Evolutionary conservation across 2,888 invertebrate species (phyloP), one percentile per base, ranked within the genome.

Genomic region (Drosophila falleni): DNA sequence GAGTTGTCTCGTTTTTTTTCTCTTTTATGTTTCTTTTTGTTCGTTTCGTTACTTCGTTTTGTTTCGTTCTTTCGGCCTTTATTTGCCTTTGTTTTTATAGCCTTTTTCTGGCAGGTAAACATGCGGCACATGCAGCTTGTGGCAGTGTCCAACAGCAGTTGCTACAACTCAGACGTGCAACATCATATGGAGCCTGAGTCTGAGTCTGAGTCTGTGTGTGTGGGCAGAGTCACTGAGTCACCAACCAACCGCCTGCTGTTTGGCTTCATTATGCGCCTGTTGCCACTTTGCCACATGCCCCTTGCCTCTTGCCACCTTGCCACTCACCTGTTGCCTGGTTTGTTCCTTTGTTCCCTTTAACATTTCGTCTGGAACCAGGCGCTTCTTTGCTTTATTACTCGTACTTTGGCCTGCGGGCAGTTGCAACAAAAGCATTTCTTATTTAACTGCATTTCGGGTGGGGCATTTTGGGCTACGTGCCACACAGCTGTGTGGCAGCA

Each of bases 61-160:
- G 58, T 39, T 54, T 19, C 19, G 31, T 62, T 67, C 63, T 74
- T 53, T 76, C 61, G 66, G 70, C 67, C 74, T 81, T 80, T 84
- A 79, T 87, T 87, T 85, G 78, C 62, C 78, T 82, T 90, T 85
- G 89, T 83, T 88, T 89, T 81, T 87, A 85, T 78, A 58, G 81
- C 83, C 83, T 78, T 80, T 79, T 89, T 72, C 87, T 70, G 89
- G 68, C 83, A 89, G 89, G 87, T 81, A 89, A 84, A 87, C 87
- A 85, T 63, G 41, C 60, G 59, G 44, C 47, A 47, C 54, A 39
- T 39, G 62, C 62, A 49, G 66, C 56, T 76, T 65, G 61, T 56
- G 58, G 46, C 67, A 59, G 56, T 39, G 58, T 51, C 58, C 47
- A 59, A 39, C 69, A 59, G 50, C 63, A 44, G 64, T 61, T 76